A percentile compares a stretch with the other conserved stretches of the same genome.
Evolutionary conservation across 2,797 vertebrate genomes (phyloP).

Genomic region (Acanthurus lineatus): DNA sequence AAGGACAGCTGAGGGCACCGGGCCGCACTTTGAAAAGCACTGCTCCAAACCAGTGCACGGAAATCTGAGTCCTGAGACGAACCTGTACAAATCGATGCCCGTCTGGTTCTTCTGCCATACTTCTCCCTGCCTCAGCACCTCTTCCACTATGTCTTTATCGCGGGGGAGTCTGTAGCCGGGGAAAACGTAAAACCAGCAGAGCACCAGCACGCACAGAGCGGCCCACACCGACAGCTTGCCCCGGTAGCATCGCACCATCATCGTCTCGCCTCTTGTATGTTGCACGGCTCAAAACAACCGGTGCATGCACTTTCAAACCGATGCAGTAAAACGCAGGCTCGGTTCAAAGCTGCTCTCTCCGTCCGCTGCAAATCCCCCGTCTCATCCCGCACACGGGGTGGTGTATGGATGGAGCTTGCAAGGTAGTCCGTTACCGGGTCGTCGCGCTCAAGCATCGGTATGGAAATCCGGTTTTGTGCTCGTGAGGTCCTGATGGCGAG

Average conservation of each 20-base stretch:
- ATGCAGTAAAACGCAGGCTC: conserved; percentile 23
- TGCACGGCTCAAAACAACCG: conserved; percentile 22
- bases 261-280: conserved; percentile 45
- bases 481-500: not conserved
- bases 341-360: conserved; percentile 23
- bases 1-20: not conserved
- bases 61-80: conserved; percentile 45
- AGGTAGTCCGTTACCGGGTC: conserved; percentile 14
- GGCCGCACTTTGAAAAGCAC: not conserved
- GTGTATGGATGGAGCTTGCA: conserved; percentile 23
- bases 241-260: conserved; percentile 89
- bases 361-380: conserved; percentile 14
- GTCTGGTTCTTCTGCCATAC: conserved; percentile 91
- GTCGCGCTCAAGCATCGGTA: conserved; percentile 36
- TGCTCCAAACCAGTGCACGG: not conserved
- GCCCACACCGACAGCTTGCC: conserved; percentile 91
- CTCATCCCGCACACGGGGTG: conserved; percentile 45
- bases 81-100: conserved; percentile 91
- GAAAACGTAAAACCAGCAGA: conserved; percentile 96
- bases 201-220: conserved; percentile 90
- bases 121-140: conserved; percentile 90
- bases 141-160: conserved; percentile 92
- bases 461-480: conserved; percentile 27
- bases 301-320: conserved; percentile 7
- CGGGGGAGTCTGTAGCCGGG: conserved; percentile 90